Evolutionary conservation across 2,797 vertebrate genomes (phyloP), one percentile per base, ranked within the genome.

Genomic region (Hypotaenidia okinawae): DNA sequence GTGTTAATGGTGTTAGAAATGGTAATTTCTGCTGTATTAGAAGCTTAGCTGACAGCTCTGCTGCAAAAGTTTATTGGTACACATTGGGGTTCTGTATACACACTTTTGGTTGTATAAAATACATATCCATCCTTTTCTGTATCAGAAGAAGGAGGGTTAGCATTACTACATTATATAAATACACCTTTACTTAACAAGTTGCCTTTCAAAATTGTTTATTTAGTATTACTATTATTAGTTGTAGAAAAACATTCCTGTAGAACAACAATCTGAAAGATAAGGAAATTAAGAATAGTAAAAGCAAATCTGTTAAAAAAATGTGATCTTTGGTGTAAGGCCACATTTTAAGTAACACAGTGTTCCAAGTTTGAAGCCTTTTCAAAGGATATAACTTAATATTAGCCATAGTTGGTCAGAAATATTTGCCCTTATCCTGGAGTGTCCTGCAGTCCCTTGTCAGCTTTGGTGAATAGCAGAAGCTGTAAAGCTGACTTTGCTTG

Each of bases 401-500:
- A 62, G 54, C 81, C 23, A 5, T 45, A 67, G 81, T 19, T 74
- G 55, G 41, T 74, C 16, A 6, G 75, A 85, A 92, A 43, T 91
- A 87, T 8, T 80, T 83, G 84, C 45, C 58, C 24, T 85, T 73
- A 32, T 66, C 72, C 64, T 80, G 33, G 41, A 41, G 58, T 78
- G 69, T 74, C 90, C 69, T 75, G 4, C 45, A 43, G 68, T 75
- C 77, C 37, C 37, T 84, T 89, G 70, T 87, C 83, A 91, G 51
- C 41, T 49, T 70, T 8, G 0, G 39, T 64, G 89, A 70, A 15
- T 37, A 82, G 41, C 57, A 83, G 75, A 67, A 81, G 76, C 61
- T 80, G 45, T 51, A 83, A 93, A 91, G 83, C 76, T 94, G 86
- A 78, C 74, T 84, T 78, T 54, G 72, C 74, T 92, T 39, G 27